Base-by-base conservation (phyloP, 2,797 vertebrate species). In the Artibeus jamaicensis region DNA sequence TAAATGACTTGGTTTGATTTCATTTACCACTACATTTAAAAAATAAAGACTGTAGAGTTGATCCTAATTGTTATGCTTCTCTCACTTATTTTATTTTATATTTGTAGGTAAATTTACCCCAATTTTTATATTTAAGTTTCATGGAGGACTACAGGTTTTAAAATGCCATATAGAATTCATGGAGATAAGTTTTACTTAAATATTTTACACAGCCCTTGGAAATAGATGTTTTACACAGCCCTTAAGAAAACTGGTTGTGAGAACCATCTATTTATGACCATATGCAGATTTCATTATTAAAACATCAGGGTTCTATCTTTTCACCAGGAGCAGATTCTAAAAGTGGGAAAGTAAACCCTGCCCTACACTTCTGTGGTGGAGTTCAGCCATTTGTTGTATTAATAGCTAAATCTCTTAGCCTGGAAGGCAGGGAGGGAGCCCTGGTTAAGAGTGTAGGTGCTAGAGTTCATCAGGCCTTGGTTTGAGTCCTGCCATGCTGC, bases 201-300 rank as follows among this genome's bases (percentile, higher is more conserved):
- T 81, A 39, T 94, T 91, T 94, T 91, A 71, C 34, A 44, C 32
- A 89, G 73, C 50, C 22, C 29, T 97, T 79, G 68, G 78, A 74
- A 67, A 67, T 0, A 37, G 18, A 42, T 42, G 39, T 42, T 42
- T 42, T 42, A 42, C 7, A 42, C 39, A 42, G 39, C 22, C 46
- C 9, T 68, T 83, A 90, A 89, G 39, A 90, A 82, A 89, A 29
- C 62, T 26, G 76, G 73, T 34, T 89, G 14, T 16, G 7, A 94
- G 78, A 71, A 5, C 37, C 19, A 2, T 59, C 22, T 39, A 29
- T 92, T 93, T 57, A 70, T 77, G 53, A 19, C 67, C 32, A 74
- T 12, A 29, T 3, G 8, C 12, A 34, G 2, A 21, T 76, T 55
- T 46, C 21, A 18, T 55, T 62, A n/a, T 42, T 79, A 39, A 89